Conservation (phyloP, 2,113 vertebrate genomes). For the Ginglymostoma cirratum region DNA sequence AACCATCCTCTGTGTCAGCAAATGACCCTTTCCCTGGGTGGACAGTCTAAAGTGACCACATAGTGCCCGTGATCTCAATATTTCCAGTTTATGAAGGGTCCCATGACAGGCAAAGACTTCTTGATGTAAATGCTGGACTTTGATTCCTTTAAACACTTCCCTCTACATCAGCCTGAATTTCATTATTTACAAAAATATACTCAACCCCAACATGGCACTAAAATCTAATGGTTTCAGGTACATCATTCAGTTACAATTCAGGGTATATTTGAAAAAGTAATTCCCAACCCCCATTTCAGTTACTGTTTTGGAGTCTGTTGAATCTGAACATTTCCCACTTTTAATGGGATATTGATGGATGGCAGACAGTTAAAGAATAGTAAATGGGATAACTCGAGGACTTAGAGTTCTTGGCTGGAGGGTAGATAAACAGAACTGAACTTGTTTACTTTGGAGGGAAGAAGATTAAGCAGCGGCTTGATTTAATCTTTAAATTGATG, state of each 20-base stretch:
- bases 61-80: neutral
- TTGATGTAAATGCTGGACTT: neutral
- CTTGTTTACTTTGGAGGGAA: neutral
- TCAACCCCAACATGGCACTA: neutral
- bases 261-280: neutral
- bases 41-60: neutral
- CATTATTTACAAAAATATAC: neutral
- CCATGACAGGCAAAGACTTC: neutral
- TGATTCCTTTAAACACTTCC: neutral
- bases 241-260: neutral
- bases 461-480: neutral
- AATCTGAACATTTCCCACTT: neutral
- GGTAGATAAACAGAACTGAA: neutral
- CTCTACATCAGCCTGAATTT: neutral
- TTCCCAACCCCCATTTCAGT: neutral
- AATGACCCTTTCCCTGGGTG: neutral
- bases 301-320: neutral
- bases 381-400: neutral
- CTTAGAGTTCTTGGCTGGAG: neutral
- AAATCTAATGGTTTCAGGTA: neutral
- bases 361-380: neutral
- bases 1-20: neutral
- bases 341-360: neutral
- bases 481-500: neutral
- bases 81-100: neutral